These are phyloP conservation scores for Periplaneta americana DNA, from an alignment of 1,140 invertebrate genomes.

Conservation along the genomic window DNA sequence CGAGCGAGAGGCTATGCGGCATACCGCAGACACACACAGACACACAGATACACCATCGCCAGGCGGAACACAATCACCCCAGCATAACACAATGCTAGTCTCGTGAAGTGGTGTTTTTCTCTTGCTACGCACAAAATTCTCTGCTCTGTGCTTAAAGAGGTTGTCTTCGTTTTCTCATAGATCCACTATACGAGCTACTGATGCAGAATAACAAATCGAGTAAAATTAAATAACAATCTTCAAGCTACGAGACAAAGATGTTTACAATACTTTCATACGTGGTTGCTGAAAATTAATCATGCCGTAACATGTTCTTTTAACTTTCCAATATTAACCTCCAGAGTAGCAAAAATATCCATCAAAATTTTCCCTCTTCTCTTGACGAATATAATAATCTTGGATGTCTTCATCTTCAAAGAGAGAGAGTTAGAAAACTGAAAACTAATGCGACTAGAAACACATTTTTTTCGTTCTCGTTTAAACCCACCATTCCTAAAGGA, in stretches of 20 bases:
- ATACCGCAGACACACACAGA: neutral
- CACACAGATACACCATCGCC: neutral
- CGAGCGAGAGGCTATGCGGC: neutral
- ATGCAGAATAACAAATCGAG: neutral
- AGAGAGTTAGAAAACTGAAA: neutral
- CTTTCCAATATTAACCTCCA: neutral
- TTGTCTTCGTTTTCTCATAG: neutral
- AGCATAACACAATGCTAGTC: neutral
- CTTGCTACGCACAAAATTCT: neutral
- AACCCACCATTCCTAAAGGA: too few relatives aligned
- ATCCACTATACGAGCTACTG: neutral
- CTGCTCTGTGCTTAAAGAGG: neutral
- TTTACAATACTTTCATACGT: neutral
- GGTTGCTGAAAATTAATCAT: neutral
- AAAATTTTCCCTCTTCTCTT: neutral
- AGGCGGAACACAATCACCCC: neutral
- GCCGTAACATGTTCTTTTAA: neutral
- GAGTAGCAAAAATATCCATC: neutral
- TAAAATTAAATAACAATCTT: neutral
- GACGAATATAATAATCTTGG: neutral
- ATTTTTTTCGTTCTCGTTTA: too few relatives aligned
- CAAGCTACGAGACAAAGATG: neutral
- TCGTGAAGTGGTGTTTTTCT: neutral
- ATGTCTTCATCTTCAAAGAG: neutral
- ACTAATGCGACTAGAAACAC: neutral